These are phyloP conservation scores for Hemitrygon akajei DNA, from an alignment of 2,797 vertebrate species.

Conservation along the genomic window DNA sequence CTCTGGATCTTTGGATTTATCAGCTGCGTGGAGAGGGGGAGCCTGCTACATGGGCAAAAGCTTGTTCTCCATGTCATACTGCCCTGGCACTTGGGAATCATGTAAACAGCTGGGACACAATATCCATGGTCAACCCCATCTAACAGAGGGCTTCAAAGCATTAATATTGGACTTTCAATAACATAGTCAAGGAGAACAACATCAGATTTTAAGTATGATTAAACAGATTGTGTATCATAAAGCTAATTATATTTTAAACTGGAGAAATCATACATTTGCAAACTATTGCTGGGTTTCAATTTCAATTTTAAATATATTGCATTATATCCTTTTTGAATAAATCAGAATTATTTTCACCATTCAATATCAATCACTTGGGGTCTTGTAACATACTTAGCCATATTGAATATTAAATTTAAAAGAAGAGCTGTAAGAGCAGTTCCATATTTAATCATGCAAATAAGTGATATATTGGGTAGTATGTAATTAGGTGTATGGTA, in stretches of 20 bases:
- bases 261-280: slow-evolving; percentile 28
- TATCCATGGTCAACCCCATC: no score
- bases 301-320: slow-evolving; percentile 16
- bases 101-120: no score
- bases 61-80: no score
- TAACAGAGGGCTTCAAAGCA: neutral
- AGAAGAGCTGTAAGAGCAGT: neutral
- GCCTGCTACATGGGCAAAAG: no score
- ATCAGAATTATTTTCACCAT: slow-evolving; percentile 14
- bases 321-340: neutral
- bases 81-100: no score
- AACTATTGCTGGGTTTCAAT: slow-evolving; percentile 20
- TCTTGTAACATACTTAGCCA: no score
- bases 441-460: neutral
- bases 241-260: slow-evolving; percentile 19
- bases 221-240: neutral
- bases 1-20: no score
- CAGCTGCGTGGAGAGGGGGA: no score
- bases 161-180: neutral
- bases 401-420: neutral
- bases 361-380: neutral
- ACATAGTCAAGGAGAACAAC: neutral
- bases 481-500: neutral
- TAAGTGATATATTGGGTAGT: neutral
- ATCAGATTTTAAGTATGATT: neutral